A percentile compares a stretch with the other conserved stretches of the same genome.
These are phyloP conservation scores for Dunckerocampus dactyliophorus DNA, from an alignment of 2,113 vertebrate genomes.

Conservation along the genomic window DNA sequence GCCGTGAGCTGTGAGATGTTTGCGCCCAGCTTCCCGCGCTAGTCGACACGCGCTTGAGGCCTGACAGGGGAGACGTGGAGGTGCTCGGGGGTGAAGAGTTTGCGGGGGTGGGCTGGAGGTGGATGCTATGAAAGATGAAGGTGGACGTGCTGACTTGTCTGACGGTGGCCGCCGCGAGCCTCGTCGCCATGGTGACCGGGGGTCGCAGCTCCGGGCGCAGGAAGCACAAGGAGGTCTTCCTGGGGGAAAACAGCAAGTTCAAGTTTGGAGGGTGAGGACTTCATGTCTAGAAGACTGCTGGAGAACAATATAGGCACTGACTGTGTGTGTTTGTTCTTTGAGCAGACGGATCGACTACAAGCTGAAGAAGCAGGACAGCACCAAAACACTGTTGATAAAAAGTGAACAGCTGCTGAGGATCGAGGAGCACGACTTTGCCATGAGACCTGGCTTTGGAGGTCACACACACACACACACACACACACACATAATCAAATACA, in stretches of 20 bases:
- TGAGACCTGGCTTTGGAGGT: constrained; percentile 92
- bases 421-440: constrained; percentile 87
- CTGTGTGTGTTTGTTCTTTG: constrained; percentile 18
- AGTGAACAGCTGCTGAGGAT: constrained; percentile 84
- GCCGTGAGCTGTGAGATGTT: constrained; percentile 20
- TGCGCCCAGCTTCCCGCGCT: constrained; percentile 9
- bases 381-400: constrained; percentile 80
- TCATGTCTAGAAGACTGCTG: background rate
- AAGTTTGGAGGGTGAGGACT: constrained; percentile 66
- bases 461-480: constrained; percentile 36
- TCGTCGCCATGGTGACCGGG: constrained; percentile 37
- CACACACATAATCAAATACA: constrained; percentile 12
- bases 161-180: constrained; percentile 33
- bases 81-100: background rate
- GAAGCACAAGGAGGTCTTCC: constrained; percentile 64
- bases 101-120: background rate
- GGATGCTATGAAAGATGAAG: constrained; percentile 51
- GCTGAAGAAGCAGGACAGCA: constrained; percentile 82
- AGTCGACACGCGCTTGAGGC: constrained; percentile 3
- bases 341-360: constrained; percentile 80
- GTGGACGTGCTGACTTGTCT: constrained; percentile 36
- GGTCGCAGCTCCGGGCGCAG: constrained; percentile 46
- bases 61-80: constrained; percentile 7
- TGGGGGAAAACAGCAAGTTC: constrained; percentile 69
- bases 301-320: too few relatives aligned